A percentile compares a stretch with the other conserved stretches of the same genome.
Conservation (phyloP, 2,888 invertebrate species). For the Galerucella calmariensis region DNA sequence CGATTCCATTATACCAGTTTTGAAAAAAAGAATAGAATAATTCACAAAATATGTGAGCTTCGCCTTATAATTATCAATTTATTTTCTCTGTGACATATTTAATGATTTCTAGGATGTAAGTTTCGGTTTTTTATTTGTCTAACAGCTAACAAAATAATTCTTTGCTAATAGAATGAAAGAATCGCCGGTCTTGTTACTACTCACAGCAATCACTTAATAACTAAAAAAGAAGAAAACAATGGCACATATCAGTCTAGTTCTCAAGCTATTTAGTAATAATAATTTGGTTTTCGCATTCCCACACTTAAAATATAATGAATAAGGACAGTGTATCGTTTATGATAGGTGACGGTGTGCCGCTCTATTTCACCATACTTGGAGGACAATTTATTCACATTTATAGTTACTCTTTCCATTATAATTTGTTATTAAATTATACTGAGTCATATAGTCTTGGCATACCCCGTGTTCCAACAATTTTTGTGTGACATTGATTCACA, state of each 20-base stretch:
- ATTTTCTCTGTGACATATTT: not conserved
- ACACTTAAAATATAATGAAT: conserved; percentile 52
- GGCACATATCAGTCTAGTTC: conserved; percentile 53
- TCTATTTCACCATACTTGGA: conserved; percentile 34
- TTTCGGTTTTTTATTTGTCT: conserved; percentile 2
- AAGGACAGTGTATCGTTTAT: conserved; percentile 52
- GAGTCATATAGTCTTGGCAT: no score
- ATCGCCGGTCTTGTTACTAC: conserved; percentile 10
- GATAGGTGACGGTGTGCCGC: conserved; percentile 46
- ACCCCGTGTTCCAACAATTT: no score
- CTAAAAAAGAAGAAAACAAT: conserved; percentile 39
- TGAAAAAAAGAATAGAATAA: no score
- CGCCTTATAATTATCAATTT: not conserved
- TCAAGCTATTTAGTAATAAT: conserved; percentile 52
- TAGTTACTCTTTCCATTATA: not conserved
- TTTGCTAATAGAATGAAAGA: conserved; percentile 16
- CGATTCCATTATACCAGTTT: no score
- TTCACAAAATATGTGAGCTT: no score
- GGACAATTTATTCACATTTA: not conserved
- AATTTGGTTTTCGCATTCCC: conserved; percentile 50
- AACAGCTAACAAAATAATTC: conserved; percentile 5
- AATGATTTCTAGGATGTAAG: not conserved
- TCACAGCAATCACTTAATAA: conserved; percentile 14
- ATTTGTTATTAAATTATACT: not conserved
- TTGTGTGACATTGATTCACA: no score